Base-by-base conservation (phyloP, 2,888 invertebrate species). In the Ennomos erosarius region DNA sequence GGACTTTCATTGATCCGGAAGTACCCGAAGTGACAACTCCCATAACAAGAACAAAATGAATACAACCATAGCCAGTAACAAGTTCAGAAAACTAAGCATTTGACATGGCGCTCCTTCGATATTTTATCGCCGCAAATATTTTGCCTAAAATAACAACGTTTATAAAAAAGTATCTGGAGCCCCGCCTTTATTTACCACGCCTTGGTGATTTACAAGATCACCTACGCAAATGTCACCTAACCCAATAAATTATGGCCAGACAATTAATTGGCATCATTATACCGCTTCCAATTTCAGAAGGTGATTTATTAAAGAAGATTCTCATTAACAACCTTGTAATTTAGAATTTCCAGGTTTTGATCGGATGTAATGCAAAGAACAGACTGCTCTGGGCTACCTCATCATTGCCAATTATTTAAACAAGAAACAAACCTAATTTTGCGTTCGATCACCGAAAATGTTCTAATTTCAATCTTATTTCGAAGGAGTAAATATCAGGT, bases 401-500 rank as follows among this genome's bases (percentile, higher is more conserved):
- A 66, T 76, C 74, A 74, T 78, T 78, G 73, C 76, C 76, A 84
- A 85, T 85, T 84, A 84, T 79, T 76, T 74, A 81, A 85, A 85
- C 82, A 79, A 84, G 85, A 75, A 62, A 36, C 69, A 56, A 55
- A 69, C 59, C 53, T 70, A 67, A 55, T 38, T 50, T 16, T 35
- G 45, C 42, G 13, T 12, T 10, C 45, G 9, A 39, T 9, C 36
- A 35, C 40, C 37, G 6, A 39, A 35, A n/a, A 44, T 13, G 34
- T 9, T 43, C 53, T n/a, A 62, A 39, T 55, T 34, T 55, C 38
- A 43, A 16, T 40, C 38, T 53, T 64, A 58, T 49, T 11, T 36
- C 33, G 9, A 45, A 1, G 13, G 0, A 10, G 39, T 64, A 63
- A 51, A 51, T 55, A 16, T 38, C 16, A 33, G 8, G 42, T 56